Conservation (phyloP, 2,113 vertebrate genomes). For the Myxocyprinus asiaticus region DNA sequence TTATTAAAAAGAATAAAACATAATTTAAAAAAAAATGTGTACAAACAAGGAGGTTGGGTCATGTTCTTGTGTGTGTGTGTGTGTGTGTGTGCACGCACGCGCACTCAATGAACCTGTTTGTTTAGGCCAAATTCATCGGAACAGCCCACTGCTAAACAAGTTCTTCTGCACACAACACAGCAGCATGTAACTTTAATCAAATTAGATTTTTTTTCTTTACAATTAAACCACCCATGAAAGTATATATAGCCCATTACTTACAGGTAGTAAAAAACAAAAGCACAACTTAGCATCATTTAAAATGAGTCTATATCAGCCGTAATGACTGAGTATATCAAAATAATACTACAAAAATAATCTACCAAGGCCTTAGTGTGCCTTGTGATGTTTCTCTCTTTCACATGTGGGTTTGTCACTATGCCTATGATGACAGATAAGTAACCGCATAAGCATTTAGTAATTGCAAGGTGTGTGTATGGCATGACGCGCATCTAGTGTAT, state of each 20-base stretch:
- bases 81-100: constrained; percentile 13
- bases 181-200: background rate
- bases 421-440: background rate
- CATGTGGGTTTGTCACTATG: background rate
- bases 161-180: background rate
- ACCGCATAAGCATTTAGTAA: background rate
- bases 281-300: no score
- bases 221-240: no score
- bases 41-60: no score
- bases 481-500: background rate
- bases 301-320: no score
- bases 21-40: no score
- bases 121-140: background rate
- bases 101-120: background rate
- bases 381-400: constrained; percentile 1
- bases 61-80: background rate
- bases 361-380: background rate
- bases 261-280: no score
- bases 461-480: background rate
- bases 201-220: no score
- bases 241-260: no score
- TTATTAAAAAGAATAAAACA: no score
- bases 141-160: background rate
- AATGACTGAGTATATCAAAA: no score
- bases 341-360: background rate